Evolutionary conservation across 2,888 invertebrate genomes (phyloP).

Genomic region (Phoenoteleia sp.): DNA sequence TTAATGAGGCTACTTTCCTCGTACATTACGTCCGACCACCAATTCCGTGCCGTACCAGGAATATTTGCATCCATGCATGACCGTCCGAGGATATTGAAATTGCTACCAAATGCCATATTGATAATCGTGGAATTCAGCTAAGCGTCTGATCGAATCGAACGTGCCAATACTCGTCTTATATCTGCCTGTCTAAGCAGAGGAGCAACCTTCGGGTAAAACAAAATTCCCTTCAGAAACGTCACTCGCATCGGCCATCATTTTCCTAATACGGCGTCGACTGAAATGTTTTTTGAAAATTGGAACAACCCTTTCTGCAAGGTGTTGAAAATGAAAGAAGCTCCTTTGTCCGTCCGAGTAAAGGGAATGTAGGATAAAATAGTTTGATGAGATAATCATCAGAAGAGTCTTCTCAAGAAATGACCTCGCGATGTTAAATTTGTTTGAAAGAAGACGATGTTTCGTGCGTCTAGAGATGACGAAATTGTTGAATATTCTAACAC

Average conservation of each 20-base stretch:
- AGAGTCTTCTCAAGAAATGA: constrained; percentile 7
- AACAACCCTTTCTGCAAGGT: not conserved
- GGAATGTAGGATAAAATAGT: constrained; percentile 17
- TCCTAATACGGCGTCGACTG: not conserved
- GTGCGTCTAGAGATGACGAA: too few species aligned
- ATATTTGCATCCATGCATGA: not conserved
- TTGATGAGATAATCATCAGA: not conserved
- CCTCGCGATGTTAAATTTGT: constrained; percentile 10
- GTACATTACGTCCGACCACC: constrained; percentile 12
- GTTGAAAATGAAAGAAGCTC: not conserved
- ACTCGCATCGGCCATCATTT: not conserved
- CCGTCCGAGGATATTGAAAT: constrained; percentile 34
- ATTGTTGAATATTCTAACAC: too few species aligned
- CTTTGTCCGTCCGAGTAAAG: not conserved
- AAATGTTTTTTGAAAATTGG: not conserved
- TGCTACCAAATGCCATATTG: constrained; percentile 35
- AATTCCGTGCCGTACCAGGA: constrained; percentile 5
- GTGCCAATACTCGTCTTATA: constrained; percentile 25
- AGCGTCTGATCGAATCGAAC: constrained; percentile 24
- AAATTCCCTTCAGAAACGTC: not conserved
- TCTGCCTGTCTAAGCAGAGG: not conserved
- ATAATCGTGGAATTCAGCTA: constrained; percentile 36
- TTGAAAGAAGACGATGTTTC: too few species aligned
- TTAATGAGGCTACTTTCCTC: constrained; percentile 12
- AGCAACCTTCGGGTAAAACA: not conserved